Base-by-base conservation (phyloP, 1,140 invertebrate genomes). In the Anthonomus grandis region DNA sequence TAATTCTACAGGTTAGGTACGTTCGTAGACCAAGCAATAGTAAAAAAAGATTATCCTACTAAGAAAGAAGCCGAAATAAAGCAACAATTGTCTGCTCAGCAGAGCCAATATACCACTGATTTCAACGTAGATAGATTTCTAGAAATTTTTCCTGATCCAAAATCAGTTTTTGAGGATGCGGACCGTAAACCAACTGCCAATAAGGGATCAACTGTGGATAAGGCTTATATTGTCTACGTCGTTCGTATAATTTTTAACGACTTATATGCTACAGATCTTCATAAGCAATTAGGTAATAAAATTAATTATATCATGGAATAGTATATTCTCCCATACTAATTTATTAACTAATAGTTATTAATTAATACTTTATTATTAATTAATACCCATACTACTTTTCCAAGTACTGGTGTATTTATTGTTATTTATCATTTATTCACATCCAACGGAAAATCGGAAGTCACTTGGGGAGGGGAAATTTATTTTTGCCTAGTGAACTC, bases 71-170 rank as follows among this genome's bases (percentile, higher is more conserved):
- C 78, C 55, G 49, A 70, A 5, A 65, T 66, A 23, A 69, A 69
- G 52, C 63, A 56, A 47, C 73, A 63, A 63, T 71, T 8, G 61
- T 68, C 0, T 57, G 74, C 44, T 2, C 72, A 76, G 25, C 61
- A 74, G 19, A 70, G 71, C 15, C 71, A 76, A 22, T 79, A 76
- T 23, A 79, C 73, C 0, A 67, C 37, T 0, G 65, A 77, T 3
- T 81, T 83, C 50, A 61, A 76, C 23, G 66, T 81, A 2, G 65
- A 75, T 38, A 70, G 79, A 12, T 83, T 84, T 65, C 49, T 85
- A 8, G 17, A 36, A 21, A 24, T 51, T 24, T 59, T 63, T 18
- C 56, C 56, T 4, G 52, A 63, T 15, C 60, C 60, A 0, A 22
- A 34, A 3, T 12, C 45, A 24, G 37, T 41, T 4, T 63, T 63